phyloP scores from a whole-genome alignment of 1,140 invertebrate genomes.

The Drosophila triauraria region DNA sequence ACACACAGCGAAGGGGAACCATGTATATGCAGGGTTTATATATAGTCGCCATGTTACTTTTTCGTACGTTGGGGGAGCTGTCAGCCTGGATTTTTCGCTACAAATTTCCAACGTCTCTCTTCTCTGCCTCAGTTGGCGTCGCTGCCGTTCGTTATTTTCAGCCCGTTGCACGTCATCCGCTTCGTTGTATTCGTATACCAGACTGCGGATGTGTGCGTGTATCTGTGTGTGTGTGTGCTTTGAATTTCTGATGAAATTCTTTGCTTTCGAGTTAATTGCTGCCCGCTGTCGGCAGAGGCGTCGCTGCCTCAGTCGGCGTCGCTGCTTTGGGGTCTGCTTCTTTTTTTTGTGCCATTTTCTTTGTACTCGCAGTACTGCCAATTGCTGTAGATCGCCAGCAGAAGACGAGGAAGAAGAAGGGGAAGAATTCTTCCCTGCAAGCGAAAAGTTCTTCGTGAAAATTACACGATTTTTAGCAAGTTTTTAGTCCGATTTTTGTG shows the following conservation, averaged over 20 bases:
- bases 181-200: conserved; percentile 1
- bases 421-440: conserved; percentile 21
- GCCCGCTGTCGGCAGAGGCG: conserved; percentile 29
- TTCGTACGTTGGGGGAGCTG: conserved; percentile 75
- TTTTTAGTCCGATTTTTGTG: conserved; percentile 1
- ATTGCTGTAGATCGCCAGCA: conserved; percentile 54
- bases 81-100: conserved; percentile 76
- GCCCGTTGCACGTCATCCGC: conserved; percentile 74
- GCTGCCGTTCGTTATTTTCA: conserved; percentile 62
- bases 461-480: conserved; percentile 13
- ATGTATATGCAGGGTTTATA: conserved; percentile 36
- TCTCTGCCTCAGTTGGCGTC: conserved; percentile 31
- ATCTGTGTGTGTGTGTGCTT: conserved; percentile 68
- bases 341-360: conserved; percentile 76
- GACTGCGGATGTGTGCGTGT: conserved; percentile 10
- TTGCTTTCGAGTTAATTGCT: conserved; percentile 83
- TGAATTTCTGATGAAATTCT: conserved; percentile 84
- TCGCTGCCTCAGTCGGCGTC: conserved; percentile 42
- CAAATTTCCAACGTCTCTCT: conserved; percentile 60
- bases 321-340: conserved; percentile 12
- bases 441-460: background rate
- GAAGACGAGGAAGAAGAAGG: conserved; percentile 15
- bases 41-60: conserved; percentile 73
- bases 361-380: conserved; percentile 55
- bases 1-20: conserved; percentile 12